A percentile compares a stretch with the other conserved stretches of the same genome.
Evolutionary conservation across 2,797 vertebrate species (phyloP).

Genomic region (Sebastes matsubarae): DNA sequence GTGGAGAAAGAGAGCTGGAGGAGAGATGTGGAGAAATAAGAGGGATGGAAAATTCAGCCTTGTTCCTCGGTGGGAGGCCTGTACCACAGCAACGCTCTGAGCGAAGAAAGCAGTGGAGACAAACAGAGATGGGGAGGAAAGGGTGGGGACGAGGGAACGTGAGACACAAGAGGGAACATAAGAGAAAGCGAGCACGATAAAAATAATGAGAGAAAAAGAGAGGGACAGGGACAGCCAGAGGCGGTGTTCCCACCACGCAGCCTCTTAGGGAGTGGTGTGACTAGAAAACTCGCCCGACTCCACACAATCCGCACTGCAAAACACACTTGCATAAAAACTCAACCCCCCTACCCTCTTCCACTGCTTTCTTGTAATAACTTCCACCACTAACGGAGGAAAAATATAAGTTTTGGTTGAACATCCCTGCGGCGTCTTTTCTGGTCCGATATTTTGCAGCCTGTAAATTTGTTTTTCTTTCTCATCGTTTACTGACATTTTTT

Average conservation of each 20-base stretch:
- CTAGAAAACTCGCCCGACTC: constrained; percentile 60
- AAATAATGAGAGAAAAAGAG: constrained; percentile 75
- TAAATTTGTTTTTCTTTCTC: constrained; percentile 21
- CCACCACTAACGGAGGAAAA: constrained; percentile 42
- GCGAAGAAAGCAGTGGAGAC: constrained; percentile 67
- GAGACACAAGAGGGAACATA: constrained; percentile 66
- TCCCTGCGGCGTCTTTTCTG: constrained; percentile 41
- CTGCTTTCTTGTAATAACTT: constrained; percentile 59
- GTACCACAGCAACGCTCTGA: constrained; percentile 67
- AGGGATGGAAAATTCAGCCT: constrained; percentile 69
- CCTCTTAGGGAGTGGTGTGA: constrained; percentile 77
- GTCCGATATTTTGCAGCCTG: constrained; percentile 22
- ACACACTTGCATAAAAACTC: constrained; percentile 46
- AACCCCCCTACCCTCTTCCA: constrained; percentile 7
- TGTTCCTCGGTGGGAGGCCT: constrained; percentile 75
- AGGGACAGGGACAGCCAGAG: constrained; percentile 73
- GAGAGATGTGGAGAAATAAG: constrained; percentile 60
- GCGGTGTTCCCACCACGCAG: constrained; percentile 74
- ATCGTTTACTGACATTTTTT: constrained; percentile 11
- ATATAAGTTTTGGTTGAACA: constrained; percentile 47
- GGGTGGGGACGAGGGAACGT: constrained; percentile 64
- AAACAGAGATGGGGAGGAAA: constrained; percentile 64
- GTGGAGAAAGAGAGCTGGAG: constrained; percentile 60
- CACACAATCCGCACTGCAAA: constrained; percentile 40
- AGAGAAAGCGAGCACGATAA: constrained; percentile 62